Conservation (phyloP, 2,888 invertebrate species). For the Stenodera caucasica region DNA sequence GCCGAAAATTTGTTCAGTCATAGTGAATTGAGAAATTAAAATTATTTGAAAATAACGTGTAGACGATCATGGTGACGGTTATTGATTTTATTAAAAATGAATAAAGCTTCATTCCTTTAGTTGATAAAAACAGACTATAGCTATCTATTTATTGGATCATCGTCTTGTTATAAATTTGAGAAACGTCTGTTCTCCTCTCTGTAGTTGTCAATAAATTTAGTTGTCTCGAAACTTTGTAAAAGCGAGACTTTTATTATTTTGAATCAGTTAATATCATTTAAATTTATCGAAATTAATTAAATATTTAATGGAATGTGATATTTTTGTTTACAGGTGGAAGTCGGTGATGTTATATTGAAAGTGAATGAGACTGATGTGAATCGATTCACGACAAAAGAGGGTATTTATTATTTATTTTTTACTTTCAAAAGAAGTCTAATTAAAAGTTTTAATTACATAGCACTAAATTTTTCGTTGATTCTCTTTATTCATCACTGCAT, state of each 20-base stretch:
- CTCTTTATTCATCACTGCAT: constrained; percentile 3
- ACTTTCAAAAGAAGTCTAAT: constrained; percentile 7
- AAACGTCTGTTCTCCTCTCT: too few relatives aligned
- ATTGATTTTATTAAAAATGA: constrained; percentile 14
- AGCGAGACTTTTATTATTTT: background rate
- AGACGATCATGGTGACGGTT: background rate
- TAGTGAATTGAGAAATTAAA: background rate
- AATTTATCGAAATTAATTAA: too few relatives aligned
- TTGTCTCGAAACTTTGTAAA: background rate
- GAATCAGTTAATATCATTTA: too few relatives aligned
- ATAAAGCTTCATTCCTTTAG: background rate
- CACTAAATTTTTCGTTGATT: constrained; percentile 21
- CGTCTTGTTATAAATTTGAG: background rate
- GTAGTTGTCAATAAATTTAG: background rate
- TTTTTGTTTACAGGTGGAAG: constrained; percentile 73
- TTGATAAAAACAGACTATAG: background rate
- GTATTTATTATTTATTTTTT: too few relatives aligned
- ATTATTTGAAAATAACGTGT: too few relatives aligned
- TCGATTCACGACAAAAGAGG: constrained; percentile 91
- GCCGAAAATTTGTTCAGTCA: too few relatives aligned
- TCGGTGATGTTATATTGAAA: constrained; percentile 91
- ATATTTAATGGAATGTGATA: too few relatives aligned
- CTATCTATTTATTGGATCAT: constrained; percentile 13
- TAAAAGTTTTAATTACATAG: constrained; percentile 10
- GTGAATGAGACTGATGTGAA: constrained; percentile 92